Base-by-base conservation (phyloP, 2,797 vertebrate genomes). In the Kryptolebias ocellatus region DNA sequence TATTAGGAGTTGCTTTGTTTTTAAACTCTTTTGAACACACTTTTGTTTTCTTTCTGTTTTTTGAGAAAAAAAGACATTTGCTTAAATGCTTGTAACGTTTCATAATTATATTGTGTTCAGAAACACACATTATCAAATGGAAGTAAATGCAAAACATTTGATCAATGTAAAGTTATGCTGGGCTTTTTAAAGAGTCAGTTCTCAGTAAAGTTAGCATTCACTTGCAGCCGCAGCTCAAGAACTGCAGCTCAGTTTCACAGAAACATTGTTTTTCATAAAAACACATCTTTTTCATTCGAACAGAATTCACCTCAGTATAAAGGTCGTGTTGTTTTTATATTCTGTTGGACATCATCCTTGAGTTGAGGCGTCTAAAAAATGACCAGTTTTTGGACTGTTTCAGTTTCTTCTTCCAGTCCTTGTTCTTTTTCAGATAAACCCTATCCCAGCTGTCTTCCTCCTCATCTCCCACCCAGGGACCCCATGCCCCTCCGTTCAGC, bases 401-500 rank as follows among this genome's bases (percentile, higher is more conserved):
- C 72, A 95, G 95, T 65, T 94, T 96, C 67, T 95, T 96, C 80
- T 96, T 97, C 89, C 94, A 95, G 62, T 94, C 93, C 70, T 89
- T 94, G 49, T 77, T 92, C 65, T 92, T 93, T 6, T 83, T 87
- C 0, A 80, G 92, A 70, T 92, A 92, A 85, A 93, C 83, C 1
- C 79, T 89, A 14, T 89, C 90, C 80, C 90, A 93, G 52, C 84
- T 93, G 1, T 96, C 95, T 0, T 78, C 94, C 2, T 98, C 96
- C 0, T 95, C 95, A 4, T 97, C 96, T 0, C 92, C 94, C 31
- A 95, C 95, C 98, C 98, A 99, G 1, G 98, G 97, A 2, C 95
- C 94, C 98, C 98, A 99, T 20, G 96, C 97, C 0, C 97, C 98
- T 0, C 96, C 97, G 0, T 98, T 98, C 66, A 97, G 95, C 60